Base-by-base conservation (phyloP, 23 tunicate species). In the Trididemnum nubilum region DNA sequence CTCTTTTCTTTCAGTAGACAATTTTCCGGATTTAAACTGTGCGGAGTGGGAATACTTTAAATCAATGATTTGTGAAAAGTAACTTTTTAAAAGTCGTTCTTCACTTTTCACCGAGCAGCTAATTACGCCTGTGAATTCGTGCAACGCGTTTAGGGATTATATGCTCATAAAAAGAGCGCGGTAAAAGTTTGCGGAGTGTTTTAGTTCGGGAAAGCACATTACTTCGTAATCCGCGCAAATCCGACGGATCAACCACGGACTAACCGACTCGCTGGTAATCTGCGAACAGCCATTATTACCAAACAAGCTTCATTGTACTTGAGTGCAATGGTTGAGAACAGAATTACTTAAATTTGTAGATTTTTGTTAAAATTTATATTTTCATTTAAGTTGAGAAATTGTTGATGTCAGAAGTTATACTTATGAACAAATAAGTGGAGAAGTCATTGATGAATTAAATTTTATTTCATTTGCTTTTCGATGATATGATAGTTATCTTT, bases 101-200 rank as follows among this genome's bases (percentile, higher is more conserved):
- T 44, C 54, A 15, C 9, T 44, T 9, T 44, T 44, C 54, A 44
- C 54, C 12, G 54, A 7, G 54, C 9, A 44, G 38, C 74, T 67
- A 67, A 67, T 67, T 67, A 67, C 74, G 38, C 37, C 38, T 7
- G 74, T n/a, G 38, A 33, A 67, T 30, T 33, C 31, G 38, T 9
- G 74, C 31, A 9, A 38, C 25, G 74, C n/a, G 74, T 67, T 67
- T 30, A 33, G 7, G 74, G 74, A 67, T 67, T 67, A 67, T 67
- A 3, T 30, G 38, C 15, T 33, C 74, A 32, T 67, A 67, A 67
- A 30, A 7, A 31, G 38, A 5, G 38, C 38, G 22, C 38, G 31
- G 37, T 67, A 67, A 31, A 67, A 67, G 38, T 67, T 67, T 4
- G 31, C 38, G 74, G 5, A 4, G 67, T 12, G 54, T 44, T 44